These are phyloP conservation scores for Junonia oenone DNA, from an alignment of 2,888 invertebrate genomes.

Conservation along the genomic window DNA sequence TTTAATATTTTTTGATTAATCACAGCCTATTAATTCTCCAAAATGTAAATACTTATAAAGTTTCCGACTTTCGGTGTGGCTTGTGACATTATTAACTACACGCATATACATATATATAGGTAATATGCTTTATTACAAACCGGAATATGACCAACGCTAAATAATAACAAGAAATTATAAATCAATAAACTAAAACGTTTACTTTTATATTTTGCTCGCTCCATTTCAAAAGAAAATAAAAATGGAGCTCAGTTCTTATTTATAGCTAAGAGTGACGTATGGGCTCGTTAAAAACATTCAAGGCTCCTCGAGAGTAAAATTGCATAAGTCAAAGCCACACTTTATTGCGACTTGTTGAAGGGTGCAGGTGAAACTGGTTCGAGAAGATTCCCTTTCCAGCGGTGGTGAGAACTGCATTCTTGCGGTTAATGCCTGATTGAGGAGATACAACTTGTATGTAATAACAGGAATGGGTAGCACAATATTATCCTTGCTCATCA, in stretches of 20 bases:
- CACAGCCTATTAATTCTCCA: neutral
- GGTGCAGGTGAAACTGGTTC: slow-evolving; percentile 56
- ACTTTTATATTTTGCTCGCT: slow-evolving; percentile 8
- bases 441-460: slow-evolving; percentile 4
- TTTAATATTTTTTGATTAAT: neutral
- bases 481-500: slow-evolving; percentile 7
- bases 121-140: too few relatives aligned
- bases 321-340: slow-evolving; percentile 36
- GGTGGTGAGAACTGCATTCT: slow-evolving; percentile 50
- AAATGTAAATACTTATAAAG: neutral
- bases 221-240: slow-evolving; percentile 24
- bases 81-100: too few relatives aligned
- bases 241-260: slow-evolving; percentile 17
- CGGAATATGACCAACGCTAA: too few relatives aligned
- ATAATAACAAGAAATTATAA: neutral
- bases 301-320: slow-evolving; percentile 41
- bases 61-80: too few relatives aligned
- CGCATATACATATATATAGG: too few relatives aligned
- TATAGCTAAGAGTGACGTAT: slow-evolving; percentile 24
- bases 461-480: slow-evolving; percentile 2
- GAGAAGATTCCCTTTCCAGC: slow-evolving; percentile 61
- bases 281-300: slow-evolving; percentile 31
- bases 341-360: slow-evolving; percentile 41
- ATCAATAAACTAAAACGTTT: slow-evolving; percentile 1
- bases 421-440: slow-evolving; percentile 50